phyloP scores from a whole-genome alignment of 2,888 invertebrate species.

The Pegoplata infirma region DNA sequence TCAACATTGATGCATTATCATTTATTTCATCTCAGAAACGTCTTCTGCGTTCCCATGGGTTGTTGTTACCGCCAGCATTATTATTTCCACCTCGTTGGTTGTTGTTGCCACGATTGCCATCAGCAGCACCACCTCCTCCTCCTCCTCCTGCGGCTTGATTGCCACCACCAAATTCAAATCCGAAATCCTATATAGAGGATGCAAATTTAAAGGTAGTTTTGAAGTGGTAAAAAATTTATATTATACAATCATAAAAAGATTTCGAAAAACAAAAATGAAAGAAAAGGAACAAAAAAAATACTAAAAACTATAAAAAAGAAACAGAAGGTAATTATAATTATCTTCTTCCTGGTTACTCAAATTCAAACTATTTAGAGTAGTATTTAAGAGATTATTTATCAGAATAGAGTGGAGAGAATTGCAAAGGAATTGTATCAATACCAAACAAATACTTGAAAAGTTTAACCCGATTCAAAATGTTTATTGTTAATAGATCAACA shows the following conservation, averaged over 20 bases:
- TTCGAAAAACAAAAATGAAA: conserved; percentile 35
- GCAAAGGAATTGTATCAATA: conserved; percentile 63
- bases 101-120: conserved; percentile 72
- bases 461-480: conserved; percentile 64
- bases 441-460: conserved; percentile 64
- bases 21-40: conserved; percentile 74
- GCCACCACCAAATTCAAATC: conserved; percentile 77
- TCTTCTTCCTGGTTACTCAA: conserved; percentile 27
- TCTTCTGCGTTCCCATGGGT: conserved; percentile 77
- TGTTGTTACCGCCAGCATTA: conserved; percentile 67
- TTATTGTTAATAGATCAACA: conserved; percentile 45
- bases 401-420: conserved; percentile 4
- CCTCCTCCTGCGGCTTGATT: conserved; percentile 77
- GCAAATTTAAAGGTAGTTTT: conserved; percentile 62
- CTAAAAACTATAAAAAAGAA: conserved; percentile 37
- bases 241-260: conserved; percentile 45
- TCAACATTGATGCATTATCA: conserved; percentile 36
- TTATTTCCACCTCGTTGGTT: conserved; percentile 73
- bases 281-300: conserved; percentile 6
- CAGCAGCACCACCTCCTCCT: conserved; percentile 70
- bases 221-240: conserved; percentile 58
- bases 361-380: conserved; percentile 1
- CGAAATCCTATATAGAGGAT: conserved; percentile 62
- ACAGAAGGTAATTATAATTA: conserved; percentile 28
- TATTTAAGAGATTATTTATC: not conserved